Percentiles rank a stretch among this genome's conserved stretches.
Conservation (phyloP, 2,888 invertebrate species). For the Ichneumon xanthorius region DNA sequence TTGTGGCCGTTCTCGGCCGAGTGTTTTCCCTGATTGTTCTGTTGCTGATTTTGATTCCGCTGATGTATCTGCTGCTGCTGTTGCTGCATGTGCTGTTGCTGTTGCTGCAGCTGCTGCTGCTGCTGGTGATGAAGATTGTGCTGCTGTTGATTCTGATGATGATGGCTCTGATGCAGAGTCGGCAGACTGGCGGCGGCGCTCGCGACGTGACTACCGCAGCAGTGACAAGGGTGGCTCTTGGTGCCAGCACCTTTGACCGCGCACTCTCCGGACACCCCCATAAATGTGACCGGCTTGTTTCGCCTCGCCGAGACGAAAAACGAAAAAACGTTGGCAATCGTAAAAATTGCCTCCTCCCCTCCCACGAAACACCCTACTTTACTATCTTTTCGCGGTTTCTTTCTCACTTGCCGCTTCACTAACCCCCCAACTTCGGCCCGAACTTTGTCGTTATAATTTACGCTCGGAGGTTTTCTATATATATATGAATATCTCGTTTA, state of each 20-base stretch:
- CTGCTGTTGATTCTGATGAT: conserved; percentile 49
- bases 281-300: conserved; percentile 77
- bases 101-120: conserved; percentile 65
- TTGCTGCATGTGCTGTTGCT: conserved; percentile 62
- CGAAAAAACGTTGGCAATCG: conserved; percentile 1
- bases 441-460: neutral
- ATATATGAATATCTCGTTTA: neutral
- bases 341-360: neutral
- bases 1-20: conserved; percentile 64
- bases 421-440: neutral
- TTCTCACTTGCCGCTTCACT: conserved; percentile 29
- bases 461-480: no score
- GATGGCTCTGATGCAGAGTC: conserved; percentile 51
- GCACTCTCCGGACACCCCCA: conserved; percentile 84
- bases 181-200: conserved; percentile 66
- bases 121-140: conserved; percentile 68
- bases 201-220: conserved; percentile 78
- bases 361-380: neutral
- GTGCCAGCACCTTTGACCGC: conserved; percentile 81
- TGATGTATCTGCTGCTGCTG: conserved; percentile 60
- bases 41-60: conserved; percentile 70
- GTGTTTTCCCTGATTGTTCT: conserved; percentile 65
- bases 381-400: neutral
- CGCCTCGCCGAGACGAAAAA: conserved; percentile 37
- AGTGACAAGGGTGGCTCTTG: conserved; percentile 82